Evolutionary conservation across 2,113 vertebrate species (phyloP).

Genomic region (Ciconia stormi): DNA sequence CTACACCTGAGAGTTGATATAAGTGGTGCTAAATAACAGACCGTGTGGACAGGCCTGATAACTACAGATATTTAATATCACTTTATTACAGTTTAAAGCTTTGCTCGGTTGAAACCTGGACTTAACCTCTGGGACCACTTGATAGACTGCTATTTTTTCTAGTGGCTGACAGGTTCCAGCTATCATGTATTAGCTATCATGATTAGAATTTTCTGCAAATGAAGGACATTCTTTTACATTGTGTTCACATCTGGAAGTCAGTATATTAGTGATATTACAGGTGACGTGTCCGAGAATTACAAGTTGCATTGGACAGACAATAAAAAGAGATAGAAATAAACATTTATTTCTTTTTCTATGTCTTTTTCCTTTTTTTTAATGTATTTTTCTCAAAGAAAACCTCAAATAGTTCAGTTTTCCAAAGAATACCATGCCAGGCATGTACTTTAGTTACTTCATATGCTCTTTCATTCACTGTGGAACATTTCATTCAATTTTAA

Average conservation of each 20-base stretch:
- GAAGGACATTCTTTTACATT: not conserved
- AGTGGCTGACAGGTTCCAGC: not conserved
- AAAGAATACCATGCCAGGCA: not conserved
- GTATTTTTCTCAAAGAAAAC: not conserved
- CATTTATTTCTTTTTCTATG: not conserved
- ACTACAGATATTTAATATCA: not conserved
- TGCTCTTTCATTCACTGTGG: not conserved
- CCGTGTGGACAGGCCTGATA: not conserved
- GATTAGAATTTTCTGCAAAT: not conserved
- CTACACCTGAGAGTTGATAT: fast-evolving
- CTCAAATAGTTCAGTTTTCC: not conserved
- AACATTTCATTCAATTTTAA: not conserved
- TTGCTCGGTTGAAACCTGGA: not conserved
- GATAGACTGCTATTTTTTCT: not conserved
- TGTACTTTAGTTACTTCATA: not conserved
- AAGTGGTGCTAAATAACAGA: not conserved
- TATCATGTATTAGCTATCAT: not conserved
- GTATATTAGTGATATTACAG: not conserved
- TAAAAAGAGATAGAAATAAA: not conserved
- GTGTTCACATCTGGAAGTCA: not conserved
- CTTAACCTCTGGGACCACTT: not conserved
- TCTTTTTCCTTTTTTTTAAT: not conserved
- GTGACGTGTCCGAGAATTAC: not conserved
- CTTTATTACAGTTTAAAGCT: not conserved
- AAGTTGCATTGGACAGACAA: not conserved